These are phyloP conservation scores for Drosophila tanythrix DNA, from an alignment of 2,888 invertebrate genomes.

Conservation along the genomic window DNA sequence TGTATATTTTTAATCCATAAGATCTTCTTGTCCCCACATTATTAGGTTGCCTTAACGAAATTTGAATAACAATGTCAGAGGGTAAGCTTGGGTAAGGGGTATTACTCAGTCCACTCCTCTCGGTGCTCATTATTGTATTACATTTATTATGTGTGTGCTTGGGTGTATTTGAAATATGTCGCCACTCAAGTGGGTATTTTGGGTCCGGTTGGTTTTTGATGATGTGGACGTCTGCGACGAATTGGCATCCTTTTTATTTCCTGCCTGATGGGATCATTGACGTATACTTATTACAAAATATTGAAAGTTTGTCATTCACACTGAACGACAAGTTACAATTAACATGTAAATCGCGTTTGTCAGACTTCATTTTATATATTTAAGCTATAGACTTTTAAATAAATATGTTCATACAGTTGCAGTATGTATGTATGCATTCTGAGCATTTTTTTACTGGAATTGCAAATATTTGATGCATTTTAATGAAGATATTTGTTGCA, in stretches of 20 bases:
- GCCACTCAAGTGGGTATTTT: slow-evolving; percentile 56
- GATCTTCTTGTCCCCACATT: background rate
- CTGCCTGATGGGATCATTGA: slow-evolving; percentile 7
- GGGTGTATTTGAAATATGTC: slow-evolving; percentile 65
- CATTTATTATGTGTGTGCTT: slow-evolving; percentile 8
- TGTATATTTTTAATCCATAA: background rate
- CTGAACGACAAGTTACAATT: background rate
- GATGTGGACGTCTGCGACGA: slow-evolving; percentile 16
- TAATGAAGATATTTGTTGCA: background rate
- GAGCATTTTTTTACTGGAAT: background rate
- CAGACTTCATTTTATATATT: background rate
- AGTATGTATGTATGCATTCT: background rate
- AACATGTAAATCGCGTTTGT: background rate
- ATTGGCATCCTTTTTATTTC: slow-evolving; percentile 27
- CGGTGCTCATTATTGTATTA: background rate
- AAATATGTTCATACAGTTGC: background rate
- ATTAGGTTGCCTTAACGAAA: background rate
- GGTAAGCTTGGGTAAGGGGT: background rate
- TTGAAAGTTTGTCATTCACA: slow-evolving; percentile 30
- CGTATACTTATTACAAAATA: slow-evolving; percentile 19
- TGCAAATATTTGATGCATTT: background rate
- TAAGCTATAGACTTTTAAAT: background rate
- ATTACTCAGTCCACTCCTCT: background rate
- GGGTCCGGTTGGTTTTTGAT: slow-evolving; percentile 35
- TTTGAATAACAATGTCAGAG: background rate